Conservation (phyloP, 2,113 vertebrate species). For the Rhinolophus sinicus region DNA sequence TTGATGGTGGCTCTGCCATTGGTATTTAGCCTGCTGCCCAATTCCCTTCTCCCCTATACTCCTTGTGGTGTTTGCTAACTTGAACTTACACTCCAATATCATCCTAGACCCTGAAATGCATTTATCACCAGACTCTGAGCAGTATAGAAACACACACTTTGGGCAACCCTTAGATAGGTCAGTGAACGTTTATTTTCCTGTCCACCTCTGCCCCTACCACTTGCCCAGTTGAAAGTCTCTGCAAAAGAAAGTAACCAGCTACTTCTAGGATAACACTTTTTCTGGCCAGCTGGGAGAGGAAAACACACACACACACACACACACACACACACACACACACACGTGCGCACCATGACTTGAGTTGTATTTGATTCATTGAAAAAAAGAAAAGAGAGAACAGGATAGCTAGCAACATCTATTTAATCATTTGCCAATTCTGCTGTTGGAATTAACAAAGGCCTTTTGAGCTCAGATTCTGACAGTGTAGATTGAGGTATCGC, state of each 20-base stretch:
- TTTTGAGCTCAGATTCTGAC: conserved; percentile 66
- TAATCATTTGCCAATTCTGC: conserved; percentile 35
- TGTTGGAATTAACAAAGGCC: conserved; percentile 63
- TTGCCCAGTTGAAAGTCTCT: not conserved
- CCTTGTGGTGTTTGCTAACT: not conserved
- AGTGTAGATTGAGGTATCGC: conserved; percentile 53
- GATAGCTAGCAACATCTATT: not conserved
- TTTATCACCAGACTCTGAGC: conserved; percentile 30
- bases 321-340: not conserved
- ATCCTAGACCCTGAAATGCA: not conserved
- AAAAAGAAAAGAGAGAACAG: not conserved
- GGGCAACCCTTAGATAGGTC: not conserved
- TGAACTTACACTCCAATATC: conserved; percentile 7
- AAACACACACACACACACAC: not conserved
- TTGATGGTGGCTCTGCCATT: not conserved
- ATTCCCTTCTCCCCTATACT: not conserved
- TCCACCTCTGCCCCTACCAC: not conserved
- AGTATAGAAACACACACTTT: not conserved
- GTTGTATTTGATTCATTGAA: conserved; percentile 32
- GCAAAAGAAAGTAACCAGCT: not conserved
- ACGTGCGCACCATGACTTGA: not conserved
- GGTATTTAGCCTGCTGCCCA: not conserved
- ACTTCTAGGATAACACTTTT: not conserved
- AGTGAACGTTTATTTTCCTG: not conserved
- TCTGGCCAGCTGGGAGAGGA: not conserved